Base-by-base conservation (phyloP, 2,113 vertebrate genomes). In the Protomyctophum bolini region DNA sequence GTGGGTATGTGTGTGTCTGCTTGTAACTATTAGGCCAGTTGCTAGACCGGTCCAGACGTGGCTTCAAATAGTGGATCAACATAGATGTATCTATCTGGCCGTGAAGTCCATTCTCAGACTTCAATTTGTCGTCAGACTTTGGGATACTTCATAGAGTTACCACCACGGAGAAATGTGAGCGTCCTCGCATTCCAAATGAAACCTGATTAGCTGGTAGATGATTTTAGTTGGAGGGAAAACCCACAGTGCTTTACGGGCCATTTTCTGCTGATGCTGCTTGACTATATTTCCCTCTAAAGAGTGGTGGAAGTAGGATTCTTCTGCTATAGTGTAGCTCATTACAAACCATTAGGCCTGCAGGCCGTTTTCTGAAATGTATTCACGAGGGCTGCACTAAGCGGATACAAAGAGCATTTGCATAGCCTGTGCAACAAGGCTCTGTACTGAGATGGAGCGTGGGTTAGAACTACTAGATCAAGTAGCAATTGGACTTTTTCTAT, bases 271-370 rank as follows among this genome's bases (percentile, higher is more conserved):
- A 51, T 12, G 6, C 21, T 46, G 6, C 21, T 46, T 51, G 51
- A 47, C 28, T 61, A 12, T 21, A 47, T 15, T 63, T 0, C n/a
- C 60, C 45, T 21, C 8, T n/a, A 15, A 47, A 58, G 21, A 29
- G 57, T 29, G 15, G 55, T 3, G 68, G 46, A 62, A 28, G 46
- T 73, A 10, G 9, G 21, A 59, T 68, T 64, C 9, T 63, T 52
- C 11, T 56, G 12, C 33, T 55, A 66, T 28, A 55, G 51, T n/a
- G 33, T 12, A 72, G 63, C 62, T 55, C 72, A 67, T 72, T 75
- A 57, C 28, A 52, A 55, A 46, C n/a, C 45, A 14, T 54, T 63
- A 66, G 62, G 52, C 56, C 67, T 57, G 4, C 5, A 57, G 70
- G 70, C 60, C 56, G 14, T 66, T 41, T 58, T 72, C 57, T 68